Percentiles rank a stretch among this genome's conserved stretches.
Evolutionary conservation across 2,113 vertebrate genomes (phyloP).

Genomic region (Caranx ignobilis): DNA sequence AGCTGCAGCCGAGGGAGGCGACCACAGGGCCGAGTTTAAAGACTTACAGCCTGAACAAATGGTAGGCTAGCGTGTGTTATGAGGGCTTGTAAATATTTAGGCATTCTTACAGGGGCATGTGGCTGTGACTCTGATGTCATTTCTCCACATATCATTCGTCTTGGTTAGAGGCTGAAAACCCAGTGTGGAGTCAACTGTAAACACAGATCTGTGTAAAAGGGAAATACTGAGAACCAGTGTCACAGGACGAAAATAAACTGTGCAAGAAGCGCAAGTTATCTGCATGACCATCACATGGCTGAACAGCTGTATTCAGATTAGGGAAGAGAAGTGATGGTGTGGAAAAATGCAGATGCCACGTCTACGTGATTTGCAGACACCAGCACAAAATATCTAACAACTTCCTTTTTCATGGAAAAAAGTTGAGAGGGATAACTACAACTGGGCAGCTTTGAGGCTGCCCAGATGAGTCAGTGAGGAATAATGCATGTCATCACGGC

Average conservation of each 20-base stretch:
- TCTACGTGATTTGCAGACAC: constrained; percentile 54
- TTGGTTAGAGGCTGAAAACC: constrained; percentile 59
- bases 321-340: not conserved
- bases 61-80: constrained; percentile 53
- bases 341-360: constrained; percentile 31
- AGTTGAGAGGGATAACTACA: constrained; percentile 48
- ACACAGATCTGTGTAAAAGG: constrained; percentile 55
- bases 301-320: constrained; percentile 31
- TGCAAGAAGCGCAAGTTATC: constrained; percentile 27
- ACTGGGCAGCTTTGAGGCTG: constrained; percentile 47
- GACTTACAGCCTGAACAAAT: constrained; percentile 49
- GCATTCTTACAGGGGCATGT: constrained; percentile 72
- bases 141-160: constrained; percentile 65
- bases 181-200: constrained; percentile 48
- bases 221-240: constrained; percentile 58
- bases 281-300: constrained; percentile 58
- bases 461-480: constrained; percentile 76
- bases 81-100: constrained; percentile 72
- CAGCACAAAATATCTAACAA: constrained; percentile 51
- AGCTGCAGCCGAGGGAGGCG: constrained; percentile 43
- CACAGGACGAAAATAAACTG: constrained; percentile 46
- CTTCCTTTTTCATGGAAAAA: constrained; percentile 26
- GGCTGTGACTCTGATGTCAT: constrained; percentile 74
- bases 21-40: constrained; percentile 64
- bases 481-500: constrained; percentile 75